Conservation (phyloP, 2,113 vertebrate species). For the Elephantulus edwardii region DNA sequence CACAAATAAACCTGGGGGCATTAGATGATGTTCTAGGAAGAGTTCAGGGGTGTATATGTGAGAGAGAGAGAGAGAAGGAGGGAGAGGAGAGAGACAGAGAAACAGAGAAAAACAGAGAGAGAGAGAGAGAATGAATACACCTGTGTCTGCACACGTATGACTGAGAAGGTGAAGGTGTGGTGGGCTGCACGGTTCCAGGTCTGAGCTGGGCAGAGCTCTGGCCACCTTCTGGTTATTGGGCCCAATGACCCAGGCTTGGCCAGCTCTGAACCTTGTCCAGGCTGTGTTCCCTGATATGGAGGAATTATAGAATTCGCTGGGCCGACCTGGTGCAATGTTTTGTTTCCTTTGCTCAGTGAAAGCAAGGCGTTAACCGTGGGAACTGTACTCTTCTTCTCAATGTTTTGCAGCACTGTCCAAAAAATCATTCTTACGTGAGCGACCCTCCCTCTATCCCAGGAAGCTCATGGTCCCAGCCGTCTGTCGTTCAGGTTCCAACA, state of each 20-base stretch:
- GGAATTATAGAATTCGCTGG: background rate
- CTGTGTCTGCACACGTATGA: background rate
- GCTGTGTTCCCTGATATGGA: background rate
- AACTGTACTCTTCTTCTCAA: background rate
- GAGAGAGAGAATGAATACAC: background rate
- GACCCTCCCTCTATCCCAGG: background rate
- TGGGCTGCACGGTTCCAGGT: too few species aligned
- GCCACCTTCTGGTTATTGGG: background rate
- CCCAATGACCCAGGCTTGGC: background rate
- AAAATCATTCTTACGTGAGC: background rate
- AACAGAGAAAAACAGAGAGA: rapidly evolving
- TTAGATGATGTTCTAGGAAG: background rate
- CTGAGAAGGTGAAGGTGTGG: background rate
- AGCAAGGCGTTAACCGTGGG: background rate
- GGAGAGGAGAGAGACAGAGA: rapidly evolving
- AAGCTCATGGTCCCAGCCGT: background rate
- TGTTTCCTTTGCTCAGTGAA: background rate
- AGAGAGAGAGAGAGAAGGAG: rapidly evolving
- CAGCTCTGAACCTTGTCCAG: background rate
- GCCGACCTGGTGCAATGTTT: background rate
- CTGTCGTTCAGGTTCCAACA: conserved; percentile 80
- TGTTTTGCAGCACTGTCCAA: conserved; percentile 61
- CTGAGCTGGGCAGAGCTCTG: background rate
- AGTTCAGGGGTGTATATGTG: background rate
- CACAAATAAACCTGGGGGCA: background rate